Conservation (phyloP, 2,113 vertebrate genomes). For the Arothron firmamentum region DNA sequence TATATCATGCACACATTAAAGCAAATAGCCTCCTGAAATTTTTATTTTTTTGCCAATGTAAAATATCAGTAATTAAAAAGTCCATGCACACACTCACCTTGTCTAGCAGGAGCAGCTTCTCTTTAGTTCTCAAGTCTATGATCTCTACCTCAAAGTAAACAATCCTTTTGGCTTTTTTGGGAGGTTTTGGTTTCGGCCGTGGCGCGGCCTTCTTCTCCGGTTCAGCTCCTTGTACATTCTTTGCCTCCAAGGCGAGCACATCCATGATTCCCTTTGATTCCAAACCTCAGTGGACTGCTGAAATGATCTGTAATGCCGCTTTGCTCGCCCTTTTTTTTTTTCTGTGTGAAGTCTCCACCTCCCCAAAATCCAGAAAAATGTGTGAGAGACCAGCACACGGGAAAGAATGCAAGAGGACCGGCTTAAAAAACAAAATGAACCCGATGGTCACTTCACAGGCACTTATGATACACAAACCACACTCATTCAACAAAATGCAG, state of each 20-base stretch:
- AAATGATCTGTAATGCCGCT: conserved; percentile 13
- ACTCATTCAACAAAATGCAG: conserved; percentile 55
- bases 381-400: conserved; percentile 1
- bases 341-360: conserved; percentile 37
- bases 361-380: conserved; percentile 20
- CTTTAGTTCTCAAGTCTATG: conserved; percentile 82
- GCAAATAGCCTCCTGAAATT: conserved; percentile 9
- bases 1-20: not conserved
- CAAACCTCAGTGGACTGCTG: conserved; percentile 28
- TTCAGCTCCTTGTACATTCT: conserved; percentile 42
- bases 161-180: conserved; percentile 83
- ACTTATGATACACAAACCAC: conserved; percentile 34
- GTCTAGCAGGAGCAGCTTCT: conserved; percentile 90
- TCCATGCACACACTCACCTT: conserved; percentile 76
- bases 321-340: conserved; percentile 30
- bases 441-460: conserved; percentile 10
- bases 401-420: conserved; percentile 8
- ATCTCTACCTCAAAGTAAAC: conserved; percentile 97
- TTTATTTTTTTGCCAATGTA: conserved; percentile 3
- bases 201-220: conserved; percentile 48
- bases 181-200: conserved; percentile 66
- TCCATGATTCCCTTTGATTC: conserved; percentile 67
- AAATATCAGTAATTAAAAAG: conserved; percentile 12
- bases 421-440: conserved; percentile 47
- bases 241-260: conserved; percentile 77